A percentile compares a stretch with the other conserved stretches of the same genome.
These are phyloP conservation scores for Strigamia crassipes DNA, from an alignment of 2,888 invertebrate species.

Conservation along the genomic window DNA sequence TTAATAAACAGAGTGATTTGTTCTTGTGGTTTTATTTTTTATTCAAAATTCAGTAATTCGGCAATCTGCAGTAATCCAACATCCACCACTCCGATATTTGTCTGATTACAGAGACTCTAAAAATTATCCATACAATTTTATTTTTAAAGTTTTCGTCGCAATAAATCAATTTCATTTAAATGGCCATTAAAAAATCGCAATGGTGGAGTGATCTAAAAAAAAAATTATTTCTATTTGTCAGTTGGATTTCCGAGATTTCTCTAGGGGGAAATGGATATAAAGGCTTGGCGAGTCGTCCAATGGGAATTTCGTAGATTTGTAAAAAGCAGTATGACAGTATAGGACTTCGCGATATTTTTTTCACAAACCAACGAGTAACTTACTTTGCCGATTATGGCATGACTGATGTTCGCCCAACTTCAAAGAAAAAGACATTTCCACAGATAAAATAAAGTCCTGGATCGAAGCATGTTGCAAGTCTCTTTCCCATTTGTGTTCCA, in stretches of 20 bases:
- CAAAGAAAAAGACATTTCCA: not conserved
- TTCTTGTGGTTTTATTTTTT: no score
- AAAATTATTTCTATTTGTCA: not conserved
- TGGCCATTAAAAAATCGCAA: not conserved
- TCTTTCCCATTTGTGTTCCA: not conserved
- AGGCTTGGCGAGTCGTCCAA: constrained; percentile 4
- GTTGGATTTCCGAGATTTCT: not conserved
- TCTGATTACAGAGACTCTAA: no score
- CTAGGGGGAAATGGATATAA: not conserved
- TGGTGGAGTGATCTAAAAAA: not conserved
- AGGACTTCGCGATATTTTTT: not conserved
- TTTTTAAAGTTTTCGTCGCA: no score
- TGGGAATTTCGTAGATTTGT: not conserved
- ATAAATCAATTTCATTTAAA: constrained; percentile 10
- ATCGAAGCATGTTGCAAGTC: not conserved
- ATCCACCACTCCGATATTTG: no score
- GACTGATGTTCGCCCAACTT: not conserved
- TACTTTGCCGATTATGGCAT: constrained; percentile 17
- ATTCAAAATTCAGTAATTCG: no score
- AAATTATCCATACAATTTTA: no score
- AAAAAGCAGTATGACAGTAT: not conserved
- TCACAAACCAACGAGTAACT: not conserved
- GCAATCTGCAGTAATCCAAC: no score
- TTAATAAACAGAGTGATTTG: no score
- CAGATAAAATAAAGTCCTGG: constrained; percentile 22